phyloP scores from a whole-genome alignment of 2,797 vertebrate species.

The Aulostomus chinensis region DNA sequence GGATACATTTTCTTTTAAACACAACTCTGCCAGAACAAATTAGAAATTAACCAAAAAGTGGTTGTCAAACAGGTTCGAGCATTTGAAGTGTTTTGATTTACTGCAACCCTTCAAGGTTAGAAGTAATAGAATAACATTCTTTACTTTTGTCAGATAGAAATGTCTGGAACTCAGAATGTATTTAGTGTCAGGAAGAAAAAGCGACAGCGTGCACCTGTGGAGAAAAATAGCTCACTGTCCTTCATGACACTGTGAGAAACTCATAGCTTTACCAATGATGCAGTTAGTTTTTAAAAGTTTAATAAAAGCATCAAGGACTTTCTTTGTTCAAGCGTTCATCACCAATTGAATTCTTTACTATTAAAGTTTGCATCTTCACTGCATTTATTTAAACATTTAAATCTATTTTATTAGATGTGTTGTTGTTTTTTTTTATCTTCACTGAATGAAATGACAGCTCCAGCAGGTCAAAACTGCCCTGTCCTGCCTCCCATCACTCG shows the following conservation, averaged over 20 bases:
- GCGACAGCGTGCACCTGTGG: neutral
- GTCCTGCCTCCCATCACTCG: no score
- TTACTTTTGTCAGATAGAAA: neutral
- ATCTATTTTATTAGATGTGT: no score
- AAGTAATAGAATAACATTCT: neutral
- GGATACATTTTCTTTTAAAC: no score
- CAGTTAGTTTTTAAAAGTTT: conserved; percentile 8
- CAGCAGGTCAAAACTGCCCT: neutral
- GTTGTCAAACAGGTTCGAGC: no score
- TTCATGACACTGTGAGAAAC: neutral
- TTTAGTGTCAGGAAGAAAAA: neutral
- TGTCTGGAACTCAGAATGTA: neutral
- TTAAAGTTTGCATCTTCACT: no score
- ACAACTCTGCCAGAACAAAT: no score
- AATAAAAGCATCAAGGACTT: neutral
- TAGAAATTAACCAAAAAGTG: no score
- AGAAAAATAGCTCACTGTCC: conserved; percentile 2
- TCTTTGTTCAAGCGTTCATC: neutral
- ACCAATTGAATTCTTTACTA: neutral
- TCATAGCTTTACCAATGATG: neutral
- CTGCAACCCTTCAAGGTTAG: neutral
- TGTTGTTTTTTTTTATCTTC: no score
- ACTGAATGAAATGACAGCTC: no score
- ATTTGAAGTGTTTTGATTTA: neutral
- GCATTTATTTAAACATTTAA: no score